These are phyloP conservation scores for Campaea margaritaria DNA, from an alignment of 2,888 invertebrate species.

Conservation along the genomic window DNA sequence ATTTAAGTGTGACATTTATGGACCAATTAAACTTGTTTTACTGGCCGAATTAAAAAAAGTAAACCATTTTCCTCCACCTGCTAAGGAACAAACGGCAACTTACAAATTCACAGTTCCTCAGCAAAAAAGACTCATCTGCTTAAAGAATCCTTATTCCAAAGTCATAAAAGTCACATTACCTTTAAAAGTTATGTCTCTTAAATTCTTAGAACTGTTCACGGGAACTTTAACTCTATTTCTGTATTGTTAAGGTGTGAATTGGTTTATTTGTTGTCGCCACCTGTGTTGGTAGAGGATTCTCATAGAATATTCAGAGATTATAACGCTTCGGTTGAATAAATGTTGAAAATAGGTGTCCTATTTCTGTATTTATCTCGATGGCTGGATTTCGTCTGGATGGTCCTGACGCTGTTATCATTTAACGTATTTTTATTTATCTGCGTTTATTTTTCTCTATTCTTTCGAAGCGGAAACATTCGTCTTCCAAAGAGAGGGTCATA, in stretches of 20 bases:
- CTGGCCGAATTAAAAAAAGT: neutral
- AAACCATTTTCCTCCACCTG: slow-evolving; percentile 12
- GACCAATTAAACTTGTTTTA: neutral
- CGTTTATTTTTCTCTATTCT: no score
- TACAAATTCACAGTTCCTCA: slow-evolving; percentile 29
- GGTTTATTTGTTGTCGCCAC: neutral
- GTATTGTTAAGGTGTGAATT: slow-evolving; percentile 20
- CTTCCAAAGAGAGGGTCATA: no score
- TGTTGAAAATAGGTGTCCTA: slow-evolving; percentile 20
- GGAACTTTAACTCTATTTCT: slow-evolving; percentile 21
- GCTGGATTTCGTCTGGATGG: neutral
- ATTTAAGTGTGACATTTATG: neutral
- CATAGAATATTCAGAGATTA: slow-evolving; percentile 41
- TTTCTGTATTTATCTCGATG: slow-evolving; percentile 9
- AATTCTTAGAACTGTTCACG: slow-evolving; percentile 10
- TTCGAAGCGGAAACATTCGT: no score
- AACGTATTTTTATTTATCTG: no score
- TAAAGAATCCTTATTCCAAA: slow-evolving; percentile 36
- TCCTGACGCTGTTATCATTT: neutral
- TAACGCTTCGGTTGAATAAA: slow-evolving; percentile 32
- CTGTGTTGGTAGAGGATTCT: slow-evolving; percentile 22
- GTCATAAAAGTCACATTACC: slow-evolving; percentile 42
- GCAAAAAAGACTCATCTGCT: slow-evolving; percentile 30
- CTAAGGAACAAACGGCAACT: slow-evolving; percentile 10
- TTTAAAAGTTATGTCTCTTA: slow-evolving; percentile 36